Evolutionary conservation across 2,888 invertebrate species (phyloP).

Genomic region (Acronicta alni): DNA sequence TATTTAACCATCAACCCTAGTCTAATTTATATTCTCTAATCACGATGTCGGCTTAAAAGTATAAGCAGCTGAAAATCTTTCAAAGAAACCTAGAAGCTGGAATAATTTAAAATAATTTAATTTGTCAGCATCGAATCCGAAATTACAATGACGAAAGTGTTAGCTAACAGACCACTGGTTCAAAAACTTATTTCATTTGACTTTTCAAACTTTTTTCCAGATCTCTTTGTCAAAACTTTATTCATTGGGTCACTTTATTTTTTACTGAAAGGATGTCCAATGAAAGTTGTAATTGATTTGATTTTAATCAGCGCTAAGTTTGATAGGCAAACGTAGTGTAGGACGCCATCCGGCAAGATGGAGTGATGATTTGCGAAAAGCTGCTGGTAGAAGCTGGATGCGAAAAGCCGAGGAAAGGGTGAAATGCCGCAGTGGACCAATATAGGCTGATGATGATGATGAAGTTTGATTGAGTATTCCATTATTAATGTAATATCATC

Average conservation of each 20-base stretch:
- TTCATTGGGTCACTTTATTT: conserved; percentile 48
- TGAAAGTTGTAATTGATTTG: conserved; percentile 51
- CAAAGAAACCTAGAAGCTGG: conserved; percentile 12
- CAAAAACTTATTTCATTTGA: conserved; percentile 52
- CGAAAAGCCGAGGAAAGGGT: too few species aligned
- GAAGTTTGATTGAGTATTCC: conserved; percentile 19
- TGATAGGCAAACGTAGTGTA: too few species aligned
- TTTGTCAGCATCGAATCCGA: conserved; percentile 50
- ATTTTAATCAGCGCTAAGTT: conserved; percentile 39
- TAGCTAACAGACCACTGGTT: conserved; percentile 44
- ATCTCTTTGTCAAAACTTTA: conserved; percentile 52
- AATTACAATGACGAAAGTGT: conserved; percentile 55
- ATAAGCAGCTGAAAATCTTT: conserved; percentile 31
- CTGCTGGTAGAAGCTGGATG: too few species aligned
- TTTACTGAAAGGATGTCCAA: conserved; percentile 37
- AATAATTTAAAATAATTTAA: conserved; percentile 46
- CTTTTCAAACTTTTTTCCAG: conserved; percentile 48
- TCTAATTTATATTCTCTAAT: conserved; percentile 9
- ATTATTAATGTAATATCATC: neutral
- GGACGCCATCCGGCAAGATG: too few species aligned
- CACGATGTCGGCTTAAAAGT: conserved; percentile 23
- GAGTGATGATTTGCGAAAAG: too few species aligned
- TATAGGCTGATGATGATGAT: too few species aligned
- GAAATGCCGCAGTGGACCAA: too few species aligned
- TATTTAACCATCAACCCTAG: neutral